Conservation (phyloP, 2,888 invertebrate genomes). For the Idaea dimidiata region DNA sequence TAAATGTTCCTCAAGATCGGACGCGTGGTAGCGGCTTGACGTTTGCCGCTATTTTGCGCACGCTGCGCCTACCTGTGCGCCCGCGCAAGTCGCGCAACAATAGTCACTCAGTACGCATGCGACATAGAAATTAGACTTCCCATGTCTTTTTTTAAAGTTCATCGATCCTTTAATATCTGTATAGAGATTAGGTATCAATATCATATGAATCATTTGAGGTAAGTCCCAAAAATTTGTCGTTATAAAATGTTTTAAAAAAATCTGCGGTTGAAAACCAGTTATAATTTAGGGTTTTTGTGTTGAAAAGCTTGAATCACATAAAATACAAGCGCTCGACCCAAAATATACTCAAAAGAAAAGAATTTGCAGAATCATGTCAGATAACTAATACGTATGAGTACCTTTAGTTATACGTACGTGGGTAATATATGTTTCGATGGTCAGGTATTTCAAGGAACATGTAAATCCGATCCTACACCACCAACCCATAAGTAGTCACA, state of each 20-base stretch:
- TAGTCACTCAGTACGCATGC: background rate
- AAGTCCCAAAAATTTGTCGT: background rate
- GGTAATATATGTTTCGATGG: no score
- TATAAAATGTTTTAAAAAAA: background rate
- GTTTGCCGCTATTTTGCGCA: constrained; percentile 65
- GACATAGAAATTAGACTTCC: constrained; percentile 48
- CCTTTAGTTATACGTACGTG: background rate
- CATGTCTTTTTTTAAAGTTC: background rate
- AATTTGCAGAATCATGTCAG: background rate
- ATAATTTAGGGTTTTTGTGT: background rate
- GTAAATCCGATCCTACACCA: no score
- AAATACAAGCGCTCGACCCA: background rate
- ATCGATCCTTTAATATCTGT: background rate
- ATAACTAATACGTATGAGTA: background rate
- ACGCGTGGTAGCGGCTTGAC: constrained; percentile 63
- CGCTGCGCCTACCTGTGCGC: constrained; percentile 27
- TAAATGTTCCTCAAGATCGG: constrained; percentile 12
- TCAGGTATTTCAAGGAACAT: no score
- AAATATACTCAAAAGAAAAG: background rate
- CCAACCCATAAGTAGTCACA: no score
- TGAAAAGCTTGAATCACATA: background rate
- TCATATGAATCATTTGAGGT: background rate
- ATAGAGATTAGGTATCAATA: background rate
- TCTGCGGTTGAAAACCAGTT: background rate
- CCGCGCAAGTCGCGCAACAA: background rate